Evolutionary conservation across 2,113 vertebrate genomes (phyloP), one percentile per base, ranked within the genome.

Genomic region (Patagioenas fasciata): DNA sequence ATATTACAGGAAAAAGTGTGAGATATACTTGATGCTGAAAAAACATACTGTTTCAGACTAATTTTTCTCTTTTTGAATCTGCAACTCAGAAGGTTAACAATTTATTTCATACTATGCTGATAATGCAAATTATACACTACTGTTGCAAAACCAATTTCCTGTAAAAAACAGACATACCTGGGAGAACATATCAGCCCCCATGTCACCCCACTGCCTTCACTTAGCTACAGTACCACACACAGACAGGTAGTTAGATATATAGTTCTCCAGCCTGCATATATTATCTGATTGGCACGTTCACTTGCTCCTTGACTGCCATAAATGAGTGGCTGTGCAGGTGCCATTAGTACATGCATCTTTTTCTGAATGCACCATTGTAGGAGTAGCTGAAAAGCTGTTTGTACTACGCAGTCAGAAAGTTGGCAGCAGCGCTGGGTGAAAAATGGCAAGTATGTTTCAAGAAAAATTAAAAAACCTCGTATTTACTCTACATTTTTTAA

Each of bases 301-400:
- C 92, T 96, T 93, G 93, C 80, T 88, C n/a, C 36, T 74, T 88
- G 85, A 91, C 88, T 93, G 77, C 88, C 88, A 69, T 72, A 95
- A 95, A 93, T 84, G 93, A 91, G 85, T 57, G 80, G 72, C 92
- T 96, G 90, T 95, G 92, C 93, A 97, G 95, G 95, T 96, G 95
- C 95, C 90, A 94, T 69, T 78, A 95, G 85, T 85, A 96, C 92
- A 96, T 91, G 93, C 66, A 87, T 94, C 91, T 92, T 96, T 92
- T 93, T 94, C 95, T 96, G 96, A 97, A 96, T 94, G 86, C 88
- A 38, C 83, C 92, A 93, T 96, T 96, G 96, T 97, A 94, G 65
- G 60, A 86, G 83, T 51, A 89, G 73, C 91, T 96, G 95, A 97
- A 97, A 97, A 97, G 96, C 91, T 96, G 91, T 88, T 96, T 96